Percentiles rank a stretch among this genome's conserved stretches.
Evolutionary conservation across 1,140 invertebrate species (phyloP).

Genomic region (Conus betulinus): DNA sequence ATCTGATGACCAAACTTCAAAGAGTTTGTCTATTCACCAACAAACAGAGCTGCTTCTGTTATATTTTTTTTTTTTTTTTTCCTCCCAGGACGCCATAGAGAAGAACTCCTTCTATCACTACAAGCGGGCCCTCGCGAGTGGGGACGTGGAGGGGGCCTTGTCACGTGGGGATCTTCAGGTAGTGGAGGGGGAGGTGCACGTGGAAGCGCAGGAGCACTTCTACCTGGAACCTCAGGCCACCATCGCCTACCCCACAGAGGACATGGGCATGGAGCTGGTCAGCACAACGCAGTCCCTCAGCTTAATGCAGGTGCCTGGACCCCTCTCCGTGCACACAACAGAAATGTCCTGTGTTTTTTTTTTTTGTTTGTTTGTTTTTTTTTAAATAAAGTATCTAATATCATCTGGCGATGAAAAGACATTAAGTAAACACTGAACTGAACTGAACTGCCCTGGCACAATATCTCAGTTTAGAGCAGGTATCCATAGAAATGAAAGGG

Average conservation of each 20-base stretch:
- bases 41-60: not conserved
- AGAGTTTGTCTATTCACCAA: no score
- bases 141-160: constrained; percentile 70
- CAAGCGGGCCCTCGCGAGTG: constrained; percentile 75
- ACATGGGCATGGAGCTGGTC: constrained; percentile 90
- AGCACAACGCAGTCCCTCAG: constrained; percentile 89
- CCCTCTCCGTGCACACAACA: not conserved
- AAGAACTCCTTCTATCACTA: constrained; percentile 48
- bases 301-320: constrained; percentile 79
- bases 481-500: no score
- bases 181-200: constrained; percentile 81
- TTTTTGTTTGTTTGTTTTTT: no score
- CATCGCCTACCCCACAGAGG: constrained; percentile 86
- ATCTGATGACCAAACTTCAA: no score
- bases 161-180: constrained; percentile 77
- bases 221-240: constrained; percentile 90
- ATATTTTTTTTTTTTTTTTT: not conserved
- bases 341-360: no score
- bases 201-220: constrained; percentile 97
- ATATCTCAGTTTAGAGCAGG: no score
- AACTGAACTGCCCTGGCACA: no score
- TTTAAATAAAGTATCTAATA: no score
- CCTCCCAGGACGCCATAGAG: constrained; percentile 59
- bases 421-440: no score
- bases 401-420: no score